Evolutionary conservation across 2,797 vertebrate genomes (phyloP), one percentile per base, ranked within the genome.

Genomic region (Dromococcyx pavoninus): DNA sequence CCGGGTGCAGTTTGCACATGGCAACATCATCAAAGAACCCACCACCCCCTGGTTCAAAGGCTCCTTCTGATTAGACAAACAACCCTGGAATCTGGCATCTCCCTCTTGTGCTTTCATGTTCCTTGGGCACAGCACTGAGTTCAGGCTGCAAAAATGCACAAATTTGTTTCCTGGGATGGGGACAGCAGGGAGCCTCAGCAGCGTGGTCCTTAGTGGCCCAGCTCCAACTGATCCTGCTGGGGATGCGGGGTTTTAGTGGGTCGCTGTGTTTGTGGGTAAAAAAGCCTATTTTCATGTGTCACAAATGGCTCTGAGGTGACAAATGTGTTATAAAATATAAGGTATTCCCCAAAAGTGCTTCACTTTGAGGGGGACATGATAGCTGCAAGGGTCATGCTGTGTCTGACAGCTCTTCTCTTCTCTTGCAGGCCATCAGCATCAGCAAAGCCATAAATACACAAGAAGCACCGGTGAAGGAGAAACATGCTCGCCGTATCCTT

Each of bases 401-500:
- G 24, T 18, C 57, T 97, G 69, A 97, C 3, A 3, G 19, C 21
- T 0, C 0, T 18, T 43, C 51, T 15, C 39, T 76, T 15, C 64
- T 75, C 69, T 44, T 32, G 9, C 96, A 99, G 99, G 98, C 99
- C 71, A 98, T 98, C 98, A 99, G 99, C 97, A 99, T 99, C 98
- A 99, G 98, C 98, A 99, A 99, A 97, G 99, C 99, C 97, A 99
- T 99, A 97, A 99, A 98, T 95, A 97, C 98, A 0, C 96, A 98
- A 57, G 99, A 99, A 96, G 98, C 98, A 1, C 99, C 99, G 0
- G 98, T 99, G 95, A 99, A 99, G 97, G 99, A 99, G 98, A 99
- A 99, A 44, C 99, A 99, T 74, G 99, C 98, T 17, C 98, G 99
- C 56, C 98, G 99, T 99, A 99, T 99, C 99, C 99, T 99, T 98